A percentile compares a stretch with the other conserved stretches of the same genome.
Conservation (phyloP, 2,113 vertebrate species). For the Vidua chalybeata region DNA sequence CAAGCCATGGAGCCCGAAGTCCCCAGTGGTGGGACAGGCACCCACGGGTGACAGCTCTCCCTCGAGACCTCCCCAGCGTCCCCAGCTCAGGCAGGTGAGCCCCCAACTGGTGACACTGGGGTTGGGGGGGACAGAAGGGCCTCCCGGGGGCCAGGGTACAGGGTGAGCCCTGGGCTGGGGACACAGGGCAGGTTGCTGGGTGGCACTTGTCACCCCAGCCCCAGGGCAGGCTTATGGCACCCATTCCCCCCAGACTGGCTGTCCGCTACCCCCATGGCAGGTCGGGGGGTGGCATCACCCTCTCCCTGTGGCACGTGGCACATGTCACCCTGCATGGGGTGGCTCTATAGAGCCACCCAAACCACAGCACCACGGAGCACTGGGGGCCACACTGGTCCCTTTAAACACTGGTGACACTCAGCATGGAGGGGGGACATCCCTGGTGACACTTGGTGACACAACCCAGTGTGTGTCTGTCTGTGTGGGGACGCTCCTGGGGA, state of each 20-base stretch:
- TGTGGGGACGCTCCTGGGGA: not conserved
- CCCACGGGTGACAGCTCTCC: not conserved
- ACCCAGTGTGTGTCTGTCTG: rapidly evolving
- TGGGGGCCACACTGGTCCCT: not conserved
- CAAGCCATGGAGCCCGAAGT: not conserved
- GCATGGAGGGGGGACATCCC: not conserved
- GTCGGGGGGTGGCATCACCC: not conserved
- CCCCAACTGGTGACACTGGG: not conserved
- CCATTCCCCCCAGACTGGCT: not conserved
- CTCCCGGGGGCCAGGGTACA: not conserved
- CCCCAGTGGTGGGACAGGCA: not conserved
- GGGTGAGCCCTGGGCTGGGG: not conserved
- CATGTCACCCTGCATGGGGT: not conserved
- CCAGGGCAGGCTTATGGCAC: not conserved
- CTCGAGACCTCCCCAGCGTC: not conserved
- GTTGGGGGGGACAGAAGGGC: not conserved
- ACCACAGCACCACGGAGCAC: not conserved
- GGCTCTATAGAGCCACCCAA: not conserved
- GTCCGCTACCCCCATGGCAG: not conserved
- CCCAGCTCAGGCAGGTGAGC: not conserved
- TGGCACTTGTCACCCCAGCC: not conserved
- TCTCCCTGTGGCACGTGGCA: not conserved
- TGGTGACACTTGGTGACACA: not conserved
- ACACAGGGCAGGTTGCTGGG: not conserved
- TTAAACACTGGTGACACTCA: not conserved